Evolutionary conservation across 2,797 vertebrate genomes (phyloP), one percentile per base, ranked within the genome.

Genomic region (Sebastes variabilis): DNA sequence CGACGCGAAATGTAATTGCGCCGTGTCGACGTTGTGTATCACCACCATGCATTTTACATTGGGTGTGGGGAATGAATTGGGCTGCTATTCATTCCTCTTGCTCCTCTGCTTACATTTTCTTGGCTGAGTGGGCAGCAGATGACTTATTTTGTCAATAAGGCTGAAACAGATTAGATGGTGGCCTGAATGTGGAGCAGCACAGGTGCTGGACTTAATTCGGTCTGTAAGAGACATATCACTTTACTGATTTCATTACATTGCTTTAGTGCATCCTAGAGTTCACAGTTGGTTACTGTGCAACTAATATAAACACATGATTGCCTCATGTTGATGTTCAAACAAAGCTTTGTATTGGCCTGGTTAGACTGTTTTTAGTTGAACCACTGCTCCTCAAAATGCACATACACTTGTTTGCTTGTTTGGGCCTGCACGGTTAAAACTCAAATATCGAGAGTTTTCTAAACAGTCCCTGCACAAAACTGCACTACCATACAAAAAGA

Each of bases 91-190:
- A 73, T 84, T 75, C 29, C 24, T 60, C 56, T 49, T 60, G 30
- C 25, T 68, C 74, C 71, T 79, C 49, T 83, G 80, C 77, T 87
- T 74, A 75, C 65, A 79, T 82, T 85, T 79, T 71, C 80, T 42
- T 32, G 80, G 66, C 84, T 80, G 80, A 82, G 75, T 75, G 79
- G 64, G 75, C 79, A 80, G 78, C 32, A 20, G 80, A 84, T 84
- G 68, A 91, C 81, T 82, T 88, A 80, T 85, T 90, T 88, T 88
- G 77, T 85, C 87, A 79, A 84, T 79, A 81, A 49, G 72, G 67
- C 68, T 64, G 66, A 88, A 81, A 80, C 32, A 58, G 74, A 83
- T 83, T 66, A 69, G 77, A 75, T 46, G 62, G 30, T 24, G 69
- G 64, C 60, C 24, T 87, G 70, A 73, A 86, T 69, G 68, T 74